A percentile compares a stretch with the other conserved stretches of the same genome.
phyloP scores from a whole-genome alignment of 2,113 vertebrate species.

The Plecotus auritus region DNA sequence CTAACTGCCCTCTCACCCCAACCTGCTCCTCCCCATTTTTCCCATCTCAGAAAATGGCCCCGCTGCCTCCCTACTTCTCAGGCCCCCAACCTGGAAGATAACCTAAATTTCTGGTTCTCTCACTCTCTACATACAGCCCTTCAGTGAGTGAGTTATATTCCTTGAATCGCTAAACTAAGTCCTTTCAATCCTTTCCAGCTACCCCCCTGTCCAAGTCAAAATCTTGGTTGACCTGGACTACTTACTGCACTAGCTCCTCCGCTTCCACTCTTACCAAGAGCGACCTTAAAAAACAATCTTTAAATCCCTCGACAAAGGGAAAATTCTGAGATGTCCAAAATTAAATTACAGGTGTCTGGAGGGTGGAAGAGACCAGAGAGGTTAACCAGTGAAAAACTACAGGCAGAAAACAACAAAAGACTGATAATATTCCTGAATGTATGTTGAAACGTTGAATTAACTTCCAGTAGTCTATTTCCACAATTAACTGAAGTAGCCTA shows the following conservation, averaged over 20 bases:
- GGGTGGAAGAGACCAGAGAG: neutral
- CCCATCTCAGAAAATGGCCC: neutral
- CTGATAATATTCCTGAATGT: neutral
- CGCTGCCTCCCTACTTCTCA: neutral
- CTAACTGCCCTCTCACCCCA: neutral
- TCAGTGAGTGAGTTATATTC: neutral
- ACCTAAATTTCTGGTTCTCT: neutral
- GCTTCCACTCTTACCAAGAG: neutral
- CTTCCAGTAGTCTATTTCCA: neutral
- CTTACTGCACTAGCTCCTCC: neutral
- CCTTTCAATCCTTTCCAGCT: neutral
- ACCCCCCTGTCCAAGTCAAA: neutral
- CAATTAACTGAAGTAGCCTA: neutral
- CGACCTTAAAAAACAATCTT: neutral
- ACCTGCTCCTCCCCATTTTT: neutral
- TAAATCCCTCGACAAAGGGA: neutral
- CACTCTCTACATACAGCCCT: neutral
- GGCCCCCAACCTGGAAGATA: neutral
- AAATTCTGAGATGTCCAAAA: neutral
- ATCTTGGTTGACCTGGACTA: neutral
- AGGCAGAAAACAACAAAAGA: neutral
- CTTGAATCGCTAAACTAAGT: neutral
- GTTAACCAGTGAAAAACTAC: neutral
- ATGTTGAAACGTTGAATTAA: neutral
- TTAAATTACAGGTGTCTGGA: neutral